Percentiles rank a stretch among this genome's conserved stretches.
Evolutionary conservation across 2,113 vertebrate species (phyloP).

Genomic region (Lampris incognitus): DNA sequence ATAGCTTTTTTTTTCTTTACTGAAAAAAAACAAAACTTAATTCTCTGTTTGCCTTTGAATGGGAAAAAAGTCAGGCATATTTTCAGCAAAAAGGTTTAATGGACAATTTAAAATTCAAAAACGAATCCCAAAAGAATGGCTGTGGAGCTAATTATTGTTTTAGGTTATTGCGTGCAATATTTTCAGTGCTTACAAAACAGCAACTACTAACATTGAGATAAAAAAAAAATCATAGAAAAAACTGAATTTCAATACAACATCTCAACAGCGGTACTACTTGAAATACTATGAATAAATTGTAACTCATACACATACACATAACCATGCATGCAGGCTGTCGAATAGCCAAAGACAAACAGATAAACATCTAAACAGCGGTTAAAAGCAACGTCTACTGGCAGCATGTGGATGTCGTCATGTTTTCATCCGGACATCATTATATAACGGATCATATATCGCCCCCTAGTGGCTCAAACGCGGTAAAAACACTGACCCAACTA

Average conservation of each 20-base stretch:
- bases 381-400: neutral
- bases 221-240: neutral
- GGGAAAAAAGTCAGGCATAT: no score
- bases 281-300: neutral
- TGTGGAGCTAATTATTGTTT: no score
- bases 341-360: neutral
- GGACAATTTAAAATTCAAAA: neutral
- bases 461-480: slow-evolving; percentile 39
- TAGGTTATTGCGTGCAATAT: neutral
- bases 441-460: neutral
- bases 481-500: neutral
- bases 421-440: neutral
- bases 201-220: neutral
- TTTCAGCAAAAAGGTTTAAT: neutral
- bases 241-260: neutral
- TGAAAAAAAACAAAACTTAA: no score
- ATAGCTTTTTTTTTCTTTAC: no score
- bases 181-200: neutral
- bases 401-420: neutral
- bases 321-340: neutral
- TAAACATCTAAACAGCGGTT: neutral
- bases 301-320: neutral
- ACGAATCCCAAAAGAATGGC: neutral
- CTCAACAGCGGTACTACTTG: neutral
- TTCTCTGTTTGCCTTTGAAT: no score